Base-by-base conservation (phyloP, 2,797 vertebrate species). In the Sebastes kiyomatsui region DNA sequence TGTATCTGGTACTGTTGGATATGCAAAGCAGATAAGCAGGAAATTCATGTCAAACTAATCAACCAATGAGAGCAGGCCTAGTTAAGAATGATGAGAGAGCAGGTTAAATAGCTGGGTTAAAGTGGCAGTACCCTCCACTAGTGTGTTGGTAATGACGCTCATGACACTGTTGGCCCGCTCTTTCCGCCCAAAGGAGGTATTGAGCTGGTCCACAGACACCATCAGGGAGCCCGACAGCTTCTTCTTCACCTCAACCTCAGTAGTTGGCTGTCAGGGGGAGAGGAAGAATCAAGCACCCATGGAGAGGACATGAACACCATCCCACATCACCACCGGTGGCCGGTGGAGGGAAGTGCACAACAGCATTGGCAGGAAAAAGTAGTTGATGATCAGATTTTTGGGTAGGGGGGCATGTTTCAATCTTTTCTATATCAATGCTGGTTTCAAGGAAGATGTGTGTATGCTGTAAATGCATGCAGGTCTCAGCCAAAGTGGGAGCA, bases 201-300 rank as follows among this genome's bases (percentile, higher is more conserved):
- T 98, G 91, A 99, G 96, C 89, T 99, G 98, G 86, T 99, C 98
- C 97, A 99, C 97, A 38, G 99, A 99, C 90, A 99, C 98, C 96
- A 99, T 92, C 83, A 99, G 97, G 69, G 98, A 99, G 81, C 98
- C 99, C 25, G 98, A 97, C 87, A 97, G 96, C 92, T 99, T 99
- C 97, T 99, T 99, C 94, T 98, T 98, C 66, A 98, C 97, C 88
- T 99, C 98, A 55, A 98, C 95, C 81, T 99, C 98, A 71, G 98
- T 99, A 66, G 98, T 98, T 2, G 96, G 97, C 99, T 99, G 96
- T 85, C 93, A 95, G 95, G 91, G 90, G 88, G 91, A 94, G 94
- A 94, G 94, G 92, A 93, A 95, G 90, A 95, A 95, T 93, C 93
- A 94, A 94, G 91, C 92, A 94, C 93, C 92, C 90, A 94, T 93